Conservation (phyloP, 2,113 vertebrate genomes). For the Mobula birostris region DNA sequence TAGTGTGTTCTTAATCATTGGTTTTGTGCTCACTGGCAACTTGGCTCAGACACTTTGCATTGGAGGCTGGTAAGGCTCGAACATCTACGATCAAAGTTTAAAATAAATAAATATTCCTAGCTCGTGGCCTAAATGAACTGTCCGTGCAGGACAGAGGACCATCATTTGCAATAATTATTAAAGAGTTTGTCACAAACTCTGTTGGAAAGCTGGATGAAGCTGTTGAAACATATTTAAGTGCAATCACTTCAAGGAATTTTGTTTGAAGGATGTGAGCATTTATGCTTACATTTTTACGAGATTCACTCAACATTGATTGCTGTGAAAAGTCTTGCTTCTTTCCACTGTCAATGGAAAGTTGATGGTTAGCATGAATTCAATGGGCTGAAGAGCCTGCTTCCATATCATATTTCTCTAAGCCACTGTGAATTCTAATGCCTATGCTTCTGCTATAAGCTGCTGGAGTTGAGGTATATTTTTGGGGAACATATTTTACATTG, state of each 20-base stretch:
- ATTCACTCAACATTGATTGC: too few species aligned
- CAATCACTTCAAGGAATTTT: not conserved
- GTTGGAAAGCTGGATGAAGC: not conserved
- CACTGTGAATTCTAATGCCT: too few species aligned
- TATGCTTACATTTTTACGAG: too few species aligned
- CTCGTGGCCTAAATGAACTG: too few species aligned
- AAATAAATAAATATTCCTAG: too few species aligned
- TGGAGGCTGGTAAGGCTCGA: not conserved
- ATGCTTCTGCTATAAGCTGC: not conserved
- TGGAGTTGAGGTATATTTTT: not conserved
- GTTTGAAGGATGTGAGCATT: not conserved
- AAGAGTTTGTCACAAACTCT: not conserved
- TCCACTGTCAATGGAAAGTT: not conserved
- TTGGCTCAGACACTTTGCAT: not conserved
- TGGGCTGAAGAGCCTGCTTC: too few species aligned
- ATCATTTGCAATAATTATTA: too few species aligned
- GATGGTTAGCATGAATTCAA: not conserved
- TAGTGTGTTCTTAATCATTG: not conserved
- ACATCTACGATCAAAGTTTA: not conserved
- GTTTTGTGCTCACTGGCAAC: not conserved
- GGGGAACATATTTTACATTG: not conserved
- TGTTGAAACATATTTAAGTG: not conserved
- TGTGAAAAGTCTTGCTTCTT: not conserved
- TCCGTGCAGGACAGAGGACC: not conserved
- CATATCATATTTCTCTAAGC: too few species aligned